These are phyloP conservation scores for Lophotriccus pileatus DNA, from an alignment of 2,797 vertebrate genomes.

Conservation along the genomic window DNA sequence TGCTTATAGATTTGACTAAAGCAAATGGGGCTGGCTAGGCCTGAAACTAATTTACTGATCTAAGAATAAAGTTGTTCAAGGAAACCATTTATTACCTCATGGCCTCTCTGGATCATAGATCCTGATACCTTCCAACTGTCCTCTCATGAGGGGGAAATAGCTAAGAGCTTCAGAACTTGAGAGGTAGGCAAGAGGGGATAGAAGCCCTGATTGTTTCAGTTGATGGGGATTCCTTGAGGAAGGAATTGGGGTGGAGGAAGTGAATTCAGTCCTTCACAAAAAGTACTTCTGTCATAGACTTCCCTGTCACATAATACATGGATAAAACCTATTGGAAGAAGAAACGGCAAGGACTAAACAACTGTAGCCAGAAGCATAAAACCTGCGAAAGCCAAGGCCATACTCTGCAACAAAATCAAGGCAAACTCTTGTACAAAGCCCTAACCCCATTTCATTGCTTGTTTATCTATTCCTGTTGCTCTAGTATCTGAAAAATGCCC, in stretches of 20 bases:
- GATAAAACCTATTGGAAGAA: slow-evolving; percentile 29
- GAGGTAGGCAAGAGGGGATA: background rate
- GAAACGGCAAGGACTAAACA: background rate
- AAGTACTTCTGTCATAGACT: background rate
- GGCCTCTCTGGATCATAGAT: background rate
- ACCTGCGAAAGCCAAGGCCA: background rate
- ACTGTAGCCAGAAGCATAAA: background rate
- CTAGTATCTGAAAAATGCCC: background rate
- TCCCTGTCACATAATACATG: background rate
- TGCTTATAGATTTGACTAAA: background rate
- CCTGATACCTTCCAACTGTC: background rate
- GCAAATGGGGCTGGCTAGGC: background rate
- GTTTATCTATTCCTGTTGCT: background rate
- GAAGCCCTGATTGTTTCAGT: background rate
- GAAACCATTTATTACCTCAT: background rate
- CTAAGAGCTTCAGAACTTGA: background rate
- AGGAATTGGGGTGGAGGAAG: background rate
- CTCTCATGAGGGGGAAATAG: background rate
- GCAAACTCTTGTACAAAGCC: background rate
- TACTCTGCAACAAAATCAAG: background rate
- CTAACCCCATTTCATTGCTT: background rate
- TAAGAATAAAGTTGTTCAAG: slow-evolving; percentile 42
- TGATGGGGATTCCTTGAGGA: background rate
- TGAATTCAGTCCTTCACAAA: slow-evolving; percentile 23
- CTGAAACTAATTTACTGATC: slow-evolving; percentile 7